Conservation (phyloP, 64 coral and sea anemone genomes). For the Pocillopora verrucosa region DNA sequence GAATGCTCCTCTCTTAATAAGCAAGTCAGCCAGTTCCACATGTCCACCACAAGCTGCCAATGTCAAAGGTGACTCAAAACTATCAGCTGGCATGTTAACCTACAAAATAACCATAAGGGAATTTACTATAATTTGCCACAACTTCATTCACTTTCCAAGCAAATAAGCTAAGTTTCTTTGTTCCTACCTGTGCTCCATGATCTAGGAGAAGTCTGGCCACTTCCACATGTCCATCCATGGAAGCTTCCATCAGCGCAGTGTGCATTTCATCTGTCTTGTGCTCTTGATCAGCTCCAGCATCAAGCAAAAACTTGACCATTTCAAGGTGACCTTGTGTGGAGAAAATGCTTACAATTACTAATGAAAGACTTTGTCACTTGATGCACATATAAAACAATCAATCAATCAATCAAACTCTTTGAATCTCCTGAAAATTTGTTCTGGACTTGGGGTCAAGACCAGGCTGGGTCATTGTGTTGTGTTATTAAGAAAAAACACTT, state of each 20-base stretch:
- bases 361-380: no score
- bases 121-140: background rate
- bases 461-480: no score
- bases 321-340: conserved; percentile 76
- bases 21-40: conserved; percentile 89
- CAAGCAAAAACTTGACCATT: conserved; percentile 97
- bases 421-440: no score
- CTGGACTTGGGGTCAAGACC: no score
- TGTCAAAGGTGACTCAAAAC: conserved; percentile 97
- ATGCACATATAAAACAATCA: no score
- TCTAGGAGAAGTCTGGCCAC: conserved; percentile 89
- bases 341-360: background rate
- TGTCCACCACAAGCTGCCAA: conserved; percentile 99
- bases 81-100: conserved; percentile 99
- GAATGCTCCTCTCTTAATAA: conserved; percentile 94
- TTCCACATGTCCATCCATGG: conserved; percentile 99
- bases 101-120: background rate
- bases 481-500: no score
- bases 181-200: conserved; percentile 85
- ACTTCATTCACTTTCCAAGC: background rate
- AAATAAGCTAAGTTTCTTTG: background rate
- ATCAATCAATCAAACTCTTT: no score
- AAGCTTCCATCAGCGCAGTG: conserved; percentile 98
- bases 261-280: conserved; percentile 99
- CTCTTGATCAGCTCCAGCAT: conserved; percentile 99